phyloP scores from a whole-genome alignment of 2,888 invertebrate species.

The Neoascia interrupta region DNA sequence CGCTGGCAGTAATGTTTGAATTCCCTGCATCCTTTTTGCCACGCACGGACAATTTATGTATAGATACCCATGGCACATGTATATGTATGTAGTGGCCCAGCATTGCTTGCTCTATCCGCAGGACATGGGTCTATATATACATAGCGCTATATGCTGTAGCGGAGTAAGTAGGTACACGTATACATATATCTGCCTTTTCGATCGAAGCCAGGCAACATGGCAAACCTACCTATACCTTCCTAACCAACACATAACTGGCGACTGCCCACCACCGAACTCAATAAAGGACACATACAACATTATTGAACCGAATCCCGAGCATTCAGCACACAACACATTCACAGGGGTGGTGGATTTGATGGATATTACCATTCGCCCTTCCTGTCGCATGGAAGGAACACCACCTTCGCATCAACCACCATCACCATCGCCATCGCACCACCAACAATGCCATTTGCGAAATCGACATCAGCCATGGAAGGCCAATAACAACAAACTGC shows the following conservation, averaged over 20 bases:
- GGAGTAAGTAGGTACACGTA: slow-evolving; percentile 1
- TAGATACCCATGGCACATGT: neutral
- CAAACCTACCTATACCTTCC: slow-evolving; percentile 41
- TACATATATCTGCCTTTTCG: slow-evolving; percentile 19
- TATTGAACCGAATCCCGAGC: slow-evolving; percentile 66
- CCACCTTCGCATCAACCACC: slow-evolving; percentile 40
- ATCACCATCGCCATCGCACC: slow-evolving; percentile 36
- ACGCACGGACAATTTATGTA: slow-evolving; percentile 59
- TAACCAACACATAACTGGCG: slow-evolving; percentile 68
- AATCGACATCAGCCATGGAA: slow-evolving; percentile 68
- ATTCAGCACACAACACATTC: slow-evolving; percentile 63
- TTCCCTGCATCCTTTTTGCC: slow-evolving; percentile 59
- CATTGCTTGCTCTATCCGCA: slow-evolving; percentile 32
- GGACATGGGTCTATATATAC: slow-evolving; percentile 36
- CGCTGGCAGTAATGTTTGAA: slow-evolving; percentile 29
- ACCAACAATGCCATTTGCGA: slow-evolving; percentile 67
- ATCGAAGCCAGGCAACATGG: slow-evolving; percentile 36
- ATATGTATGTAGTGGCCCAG: slow-evolving; percentile 7
- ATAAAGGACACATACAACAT: slow-evolving; percentile 69
- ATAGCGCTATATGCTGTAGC: slow-evolving; percentile 19
- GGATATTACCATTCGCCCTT: slow-evolving; percentile 69
- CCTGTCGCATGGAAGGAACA: slow-evolving; percentile 48
- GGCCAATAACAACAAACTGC: slow-evolving; percentile 68
- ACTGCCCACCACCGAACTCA: slow-evolving; percentile 70
- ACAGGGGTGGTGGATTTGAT: slow-evolving; percentile 69